Base-by-base conservation (phyloP, 2,113 vertebrate genomes). In the Galbula dea region DNA sequence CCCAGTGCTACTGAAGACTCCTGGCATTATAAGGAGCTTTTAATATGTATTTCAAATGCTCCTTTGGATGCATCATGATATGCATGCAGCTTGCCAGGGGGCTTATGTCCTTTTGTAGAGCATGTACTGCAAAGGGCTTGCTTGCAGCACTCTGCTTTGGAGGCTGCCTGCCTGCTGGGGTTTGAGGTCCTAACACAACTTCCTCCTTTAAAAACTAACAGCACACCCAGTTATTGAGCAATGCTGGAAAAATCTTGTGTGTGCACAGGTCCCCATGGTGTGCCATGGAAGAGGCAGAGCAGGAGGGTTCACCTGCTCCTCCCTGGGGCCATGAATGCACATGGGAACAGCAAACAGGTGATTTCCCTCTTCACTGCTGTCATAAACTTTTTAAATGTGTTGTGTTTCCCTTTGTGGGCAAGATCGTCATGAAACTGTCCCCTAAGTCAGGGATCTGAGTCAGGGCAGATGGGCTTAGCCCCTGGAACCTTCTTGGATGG, bases 241-340 rank as follows among this genome's bases (percentile, higher is more conserved):
- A 69, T 5, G 23, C 10, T 61, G 86, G 67, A 51, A n/a, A n/a
- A n/a, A n/a, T n/a, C n/a, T n/a, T n/a, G n/a, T n/a, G n/a, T n/a
- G n/a, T n/a, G 36, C 58, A 21, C 58, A 27, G 52, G 34, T 59
- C 46, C 34, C 76, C 0, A 1, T 0, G 2, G 23, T 43, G 73
- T 65, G n/a, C 5, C 32, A n/a, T 15, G 55, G 74, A 68, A 49
- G 65, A 6, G 16, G 18, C 0, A 4, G 78, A 49, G 20, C 65
- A 52, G 59, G 59, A 52, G 39, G 17, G 27, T 45, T 90, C n/a
- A 21, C 18, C 58, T 72, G n/a, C 58, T 77, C n/a, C 15, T 77
- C 21, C 51, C 51, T 48, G 10, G 1, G 37, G 61, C 27, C 4
- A 10, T 16, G 19, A 32, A 39, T 9, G 13, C 23, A 46, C 11